Conservation (phyloP, 2,888 invertebrate genomes). For the Hirtodrosophila alboralis region DNA sequence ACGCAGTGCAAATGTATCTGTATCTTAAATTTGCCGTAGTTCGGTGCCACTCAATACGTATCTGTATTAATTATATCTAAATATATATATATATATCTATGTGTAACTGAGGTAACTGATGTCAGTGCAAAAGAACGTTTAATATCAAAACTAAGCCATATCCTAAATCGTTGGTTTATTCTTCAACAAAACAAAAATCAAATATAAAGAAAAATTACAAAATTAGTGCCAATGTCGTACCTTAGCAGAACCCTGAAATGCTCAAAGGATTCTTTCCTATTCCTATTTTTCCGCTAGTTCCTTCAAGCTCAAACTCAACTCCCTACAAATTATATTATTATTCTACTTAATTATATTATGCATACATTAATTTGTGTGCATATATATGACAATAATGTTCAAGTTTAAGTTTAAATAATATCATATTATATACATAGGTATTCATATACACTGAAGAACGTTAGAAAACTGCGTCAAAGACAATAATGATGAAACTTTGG, state of each 20-base stretch:
- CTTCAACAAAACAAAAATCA: constrained; percentile 11
- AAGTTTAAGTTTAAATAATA: constrained; percentile 29
- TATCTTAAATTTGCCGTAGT: constrained; percentile 50
- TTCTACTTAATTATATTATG: constrained; percentile 6
- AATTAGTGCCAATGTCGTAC: constrained; percentile 73
- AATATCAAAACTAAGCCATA: constrained; percentile 70
- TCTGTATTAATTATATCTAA: constrained; percentile 36
- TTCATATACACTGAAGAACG: constrained; percentile 39
- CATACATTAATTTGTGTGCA: constrained; percentile 22
- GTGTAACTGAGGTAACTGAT: constrained; percentile 66
- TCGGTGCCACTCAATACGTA: constrained; percentile 52
- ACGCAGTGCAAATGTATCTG: constrained; percentile 41
- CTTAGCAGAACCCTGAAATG: constrained; percentile 37
- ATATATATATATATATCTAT: constrained; percentile 29
- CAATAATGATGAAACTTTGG: constrained; percentile 63
- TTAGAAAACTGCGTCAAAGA: constrained; percentile 70
- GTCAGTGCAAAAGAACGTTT: constrained; percentile 67
- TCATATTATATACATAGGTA: constrained; percentile 12
- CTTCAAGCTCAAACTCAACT: constrained; percentile 15
- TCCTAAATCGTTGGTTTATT: constrained; percentile 41
- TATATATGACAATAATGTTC: constrained; percentile 47
- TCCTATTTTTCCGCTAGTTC: constrained; percentile 6
- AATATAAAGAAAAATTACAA: constrained; percentile 4
- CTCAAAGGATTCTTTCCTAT: constrained; percentile 5
- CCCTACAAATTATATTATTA: constrained; percentile 53